A percentile compares a stretch with the other conserved stretches of the same genome.
phyloP scores from a whole-genome alignment of 23 tunicate species.

The Corella eumyota region DNA sequence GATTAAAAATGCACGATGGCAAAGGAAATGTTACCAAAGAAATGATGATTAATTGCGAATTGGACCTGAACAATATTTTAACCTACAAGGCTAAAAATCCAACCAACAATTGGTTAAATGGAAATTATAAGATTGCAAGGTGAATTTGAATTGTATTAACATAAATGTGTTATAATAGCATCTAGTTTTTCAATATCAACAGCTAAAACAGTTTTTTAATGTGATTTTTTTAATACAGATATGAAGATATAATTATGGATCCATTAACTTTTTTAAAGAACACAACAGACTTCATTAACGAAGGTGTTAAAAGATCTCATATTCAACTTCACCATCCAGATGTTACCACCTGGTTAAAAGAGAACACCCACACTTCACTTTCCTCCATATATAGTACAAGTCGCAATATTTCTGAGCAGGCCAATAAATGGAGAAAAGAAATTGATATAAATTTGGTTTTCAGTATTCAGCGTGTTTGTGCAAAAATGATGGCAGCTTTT shows the following conservation, averaged over 20 bases:
- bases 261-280: neutral
- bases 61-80: slow-evolving; percentile 8
- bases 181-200: neutral
- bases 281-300: neutral
- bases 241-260: slow-evolving; percentile 10
- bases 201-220: neutral
- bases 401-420: slow-evolving; percentile 10
- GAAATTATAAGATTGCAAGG: slow-evolving; percentile 9
- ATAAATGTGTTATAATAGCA: neutral
- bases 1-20: slow-evolving; percentile 20
- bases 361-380: slow-evolving; percentile 3
- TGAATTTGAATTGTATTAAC: too few relatives aligned
- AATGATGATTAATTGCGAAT: slow-evolving; percentile 18
- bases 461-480: too few relatives aligned
- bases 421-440: slow-evolving; percentile 7
- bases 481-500: too few relatives aligned
- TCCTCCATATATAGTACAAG: slow-evolving; percentile 7
- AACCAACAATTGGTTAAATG: slow-evolving; percentile 2
- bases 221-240: slow-evolving; percentile 4
- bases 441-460: neutral
- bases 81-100: neutral
- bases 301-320: neutral
- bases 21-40: slow-evolving; percentile 22
- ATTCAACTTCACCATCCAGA: slow-evolving; percentile 6
- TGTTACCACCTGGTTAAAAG: neutral